Base-by-base conservation (phyloP, 2,113 vertebrate genomes). In the Hippocampus zosterae region DNA sequence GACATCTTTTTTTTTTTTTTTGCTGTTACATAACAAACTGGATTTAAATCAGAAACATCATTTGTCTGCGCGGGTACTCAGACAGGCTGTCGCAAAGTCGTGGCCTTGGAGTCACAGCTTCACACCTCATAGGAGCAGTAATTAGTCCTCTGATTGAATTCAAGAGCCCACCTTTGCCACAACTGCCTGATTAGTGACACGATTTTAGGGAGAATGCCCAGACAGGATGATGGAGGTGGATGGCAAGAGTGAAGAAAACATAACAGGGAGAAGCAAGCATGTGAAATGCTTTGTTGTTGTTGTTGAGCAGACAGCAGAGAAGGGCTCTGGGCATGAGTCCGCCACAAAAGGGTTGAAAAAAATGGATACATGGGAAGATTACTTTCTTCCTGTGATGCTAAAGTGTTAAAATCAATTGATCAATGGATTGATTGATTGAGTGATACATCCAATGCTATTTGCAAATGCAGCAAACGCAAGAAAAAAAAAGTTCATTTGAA, bases 121-220 rank as follows among this genome's bases (percentile, higher is more conserved):
- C 81, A 80, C 81, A 82, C 71, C 73, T 81, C 73, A 48, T 71
- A 74, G 74, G 70, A 75, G 60, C 66, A 75, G 66, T 86, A 89
- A 89, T 84, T 79, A 85, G 70, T 74, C 56, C 42, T 71, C 71
- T 74, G 72, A 87, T 83, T 71, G 71, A 77, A 81, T 79, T 80
- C 68, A 81, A 82, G 23, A 12, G 72, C 60, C 41, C 67, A 70
- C 64, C 65, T 65, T 56, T 67, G 71, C 46, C 73, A 42, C 64
- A 57, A 60, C 33, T 63, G 70, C 60, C 46, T 48, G 67, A 79
- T 60, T 55, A 72, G 12, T 63, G 63, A 57, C 71, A 68, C 68
- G 52, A 61, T 72, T 48, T 57, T 52, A 29, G 61, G 69, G 69
- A 23, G 60, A 71, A 37, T 48, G 70, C 57, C 53, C 41, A 15